A percentile compares a stretch with the other conserved stretches of the same genome.
Evolutionary conservation across 2,113 vertebrate genomes (phyloP).

Genomic region (Leptobrachium ailaonicum): DNA sequence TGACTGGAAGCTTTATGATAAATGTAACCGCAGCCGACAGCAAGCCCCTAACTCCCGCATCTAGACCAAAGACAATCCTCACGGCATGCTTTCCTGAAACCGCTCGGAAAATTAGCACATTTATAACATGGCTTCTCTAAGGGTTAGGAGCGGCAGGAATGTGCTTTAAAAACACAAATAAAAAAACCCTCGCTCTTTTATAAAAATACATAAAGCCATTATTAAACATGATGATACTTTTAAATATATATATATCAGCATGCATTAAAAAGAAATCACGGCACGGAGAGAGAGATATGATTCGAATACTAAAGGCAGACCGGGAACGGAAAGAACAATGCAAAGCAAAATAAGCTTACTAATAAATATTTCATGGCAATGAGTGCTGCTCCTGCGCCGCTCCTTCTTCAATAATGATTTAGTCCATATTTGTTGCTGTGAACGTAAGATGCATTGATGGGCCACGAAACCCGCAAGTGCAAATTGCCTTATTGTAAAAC

Average conservation of each 20-base stretch:
- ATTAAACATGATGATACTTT: too few relatives aligned
- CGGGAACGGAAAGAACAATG: background rate
- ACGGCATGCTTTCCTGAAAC: background rate
- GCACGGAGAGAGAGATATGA: background rate
- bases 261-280: constrained; percentile 3
- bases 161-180: too few relatives aligned
- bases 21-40: background rate
- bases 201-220: too few relatives aligned
- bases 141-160: background rate
- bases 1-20: too few relatives aligned
- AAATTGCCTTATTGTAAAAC: background rate
- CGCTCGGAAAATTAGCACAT: too few relatives aligned
- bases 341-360: background rate
- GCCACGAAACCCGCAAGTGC: background rate
- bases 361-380: constrained; percentile 16
- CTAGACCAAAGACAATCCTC: background rate
- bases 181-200: too few relatives aligned
- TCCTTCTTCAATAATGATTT: background rate
- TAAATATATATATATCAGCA: constrained; percentile 1
- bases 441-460: constrained; percentile 5
- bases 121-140: too few relatives aligned
- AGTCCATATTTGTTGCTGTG: constrained; percentile 2
- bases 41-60: background rate
- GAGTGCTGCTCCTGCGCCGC: background rate
- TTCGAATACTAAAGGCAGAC: background rate